Conservation (phyloP, 2,888 invertebrate species). For the Xylota segnis region DNA sequence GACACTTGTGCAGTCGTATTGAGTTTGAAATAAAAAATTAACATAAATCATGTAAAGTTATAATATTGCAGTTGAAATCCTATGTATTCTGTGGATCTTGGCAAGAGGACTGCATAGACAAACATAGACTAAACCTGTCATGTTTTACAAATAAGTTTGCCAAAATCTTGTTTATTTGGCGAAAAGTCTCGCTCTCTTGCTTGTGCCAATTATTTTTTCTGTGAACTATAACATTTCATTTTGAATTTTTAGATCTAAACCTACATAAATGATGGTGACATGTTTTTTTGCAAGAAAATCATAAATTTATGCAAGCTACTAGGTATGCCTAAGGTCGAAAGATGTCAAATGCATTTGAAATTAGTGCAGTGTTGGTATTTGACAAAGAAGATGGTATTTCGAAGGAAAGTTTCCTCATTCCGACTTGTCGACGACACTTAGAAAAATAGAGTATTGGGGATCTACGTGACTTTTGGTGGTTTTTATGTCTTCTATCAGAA, state of each 20-base stretch:
- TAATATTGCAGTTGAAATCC: not conserved
- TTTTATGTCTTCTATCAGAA: too few species aligned
- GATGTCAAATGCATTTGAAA: too few species aligned
- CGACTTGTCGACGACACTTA: too few species aligned
- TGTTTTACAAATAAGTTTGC: conserved; percentile 8
- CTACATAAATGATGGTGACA: not conserved
- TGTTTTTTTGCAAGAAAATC: not conserved
- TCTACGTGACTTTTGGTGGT: too few species aligned
- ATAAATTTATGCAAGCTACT: not conserved
- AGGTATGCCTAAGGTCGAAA: not conserved
- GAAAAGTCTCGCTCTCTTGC: not conserved
- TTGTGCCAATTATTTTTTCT: not conserved
- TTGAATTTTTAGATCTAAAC: not conserved
- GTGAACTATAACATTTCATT: not conserved
- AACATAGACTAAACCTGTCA: not conserved
- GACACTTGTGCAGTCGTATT: not conserved
- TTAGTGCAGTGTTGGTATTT: too few species aligned
- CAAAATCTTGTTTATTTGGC: conserved; percentile 5
- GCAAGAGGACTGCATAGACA: not conserved
- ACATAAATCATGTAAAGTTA: not conserved
- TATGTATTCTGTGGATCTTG: not conserved
- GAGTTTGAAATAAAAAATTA: not conserved
- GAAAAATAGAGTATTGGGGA: too few species aligned
- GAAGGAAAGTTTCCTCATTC: too few species aligned
- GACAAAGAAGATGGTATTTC: too few species aligned